A percentile compares a stretch with the other conserved stretches of the same genome.
Evolutionary conservation across 2,888 invertebrate species (phyloP).

Genomic region (Dromius quadrimaculatus): DNA sequence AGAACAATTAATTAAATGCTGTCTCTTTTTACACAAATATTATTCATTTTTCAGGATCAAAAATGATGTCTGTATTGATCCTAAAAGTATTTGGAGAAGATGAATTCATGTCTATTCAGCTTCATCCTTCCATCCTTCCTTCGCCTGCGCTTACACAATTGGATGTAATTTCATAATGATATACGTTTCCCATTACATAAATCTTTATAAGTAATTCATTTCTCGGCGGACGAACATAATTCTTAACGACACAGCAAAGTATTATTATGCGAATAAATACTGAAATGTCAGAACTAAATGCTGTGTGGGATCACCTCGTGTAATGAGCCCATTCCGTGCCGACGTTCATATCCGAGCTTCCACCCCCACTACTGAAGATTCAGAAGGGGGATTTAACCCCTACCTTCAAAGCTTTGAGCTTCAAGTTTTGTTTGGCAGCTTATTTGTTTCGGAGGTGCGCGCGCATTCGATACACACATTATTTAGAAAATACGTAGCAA

Average conservation of each 20-base stretch:
- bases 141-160: slow-evolving; percentile 56
- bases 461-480: background rate
- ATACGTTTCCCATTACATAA: slow-evolving; percentile 66
- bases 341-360: slow-evolving; percentile 58
- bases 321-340: slow-evolving; percentile 63
- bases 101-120: background rate
- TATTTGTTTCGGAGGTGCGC: slow-evolving; percentile 52
- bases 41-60: no score
- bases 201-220: slow-evolving; percentile 66
- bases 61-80: background rate
- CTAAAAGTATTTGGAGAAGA: background rate
- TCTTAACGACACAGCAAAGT: slow-evolving; percentile 62
- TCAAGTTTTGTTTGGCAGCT: no score
- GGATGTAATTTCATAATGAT: slow-evolving; percentile 66
- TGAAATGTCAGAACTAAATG: slow-evolving; percentile 75
- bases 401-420: no score
- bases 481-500: background rate
- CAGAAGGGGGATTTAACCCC: slow-evolving; percentile 41
- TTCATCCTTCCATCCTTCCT: background rate
- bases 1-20: no score
- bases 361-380: slow-evolving; percentile 41
- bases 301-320: slow-evolving; percentile 64
- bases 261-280: slow-evolving; percentile 79
- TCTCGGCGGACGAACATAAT: slow-evolving; percentile 62
- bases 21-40: no score